Evolutionary conservation across 2,113 vertebrate genomes (phyloP).

Genomic region (Mellivora capensis): DNA sequence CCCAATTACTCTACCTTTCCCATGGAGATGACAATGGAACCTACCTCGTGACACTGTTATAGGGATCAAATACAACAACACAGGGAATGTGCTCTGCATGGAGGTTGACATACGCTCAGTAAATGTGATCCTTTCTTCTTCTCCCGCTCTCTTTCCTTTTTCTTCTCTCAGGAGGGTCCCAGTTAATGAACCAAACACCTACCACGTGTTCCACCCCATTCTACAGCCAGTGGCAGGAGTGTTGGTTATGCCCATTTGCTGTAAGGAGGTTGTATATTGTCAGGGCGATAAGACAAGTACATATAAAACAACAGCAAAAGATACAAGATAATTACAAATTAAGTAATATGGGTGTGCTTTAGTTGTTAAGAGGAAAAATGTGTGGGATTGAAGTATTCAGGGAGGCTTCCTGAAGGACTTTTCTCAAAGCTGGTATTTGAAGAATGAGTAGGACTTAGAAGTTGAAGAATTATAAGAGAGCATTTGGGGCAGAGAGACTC

Average conservation of each 20-base stretch:
- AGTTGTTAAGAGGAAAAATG: neutral
- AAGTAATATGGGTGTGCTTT: neutral
- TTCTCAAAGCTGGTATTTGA: neutral
- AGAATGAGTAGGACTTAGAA: neutral
- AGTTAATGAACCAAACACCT: neutral
- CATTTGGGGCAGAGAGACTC: neutral
- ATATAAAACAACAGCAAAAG: neutral
- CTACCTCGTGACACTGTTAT: neutral
- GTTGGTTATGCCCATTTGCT: neutral
- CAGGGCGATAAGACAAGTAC: neutral
- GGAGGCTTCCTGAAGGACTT: neutral
- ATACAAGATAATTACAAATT: neutral
- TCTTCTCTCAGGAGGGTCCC: neutral
- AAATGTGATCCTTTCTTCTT: neutral
- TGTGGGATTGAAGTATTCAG: neutral
- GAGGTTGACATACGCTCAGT: neutral
- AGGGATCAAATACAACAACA: neutral
- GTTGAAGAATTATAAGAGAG: neutral
- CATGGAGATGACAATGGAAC: neutral
- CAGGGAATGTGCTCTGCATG: neutral
- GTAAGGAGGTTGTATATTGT: neutral
- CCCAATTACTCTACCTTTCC: neutral
- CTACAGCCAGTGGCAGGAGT: neutral
- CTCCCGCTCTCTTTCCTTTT: neutral
- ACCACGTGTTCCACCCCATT: neutral